Base-by-base conservation (phyloP, 2,113 vertebrate species). In the Varanus komodoensis region DNA sequence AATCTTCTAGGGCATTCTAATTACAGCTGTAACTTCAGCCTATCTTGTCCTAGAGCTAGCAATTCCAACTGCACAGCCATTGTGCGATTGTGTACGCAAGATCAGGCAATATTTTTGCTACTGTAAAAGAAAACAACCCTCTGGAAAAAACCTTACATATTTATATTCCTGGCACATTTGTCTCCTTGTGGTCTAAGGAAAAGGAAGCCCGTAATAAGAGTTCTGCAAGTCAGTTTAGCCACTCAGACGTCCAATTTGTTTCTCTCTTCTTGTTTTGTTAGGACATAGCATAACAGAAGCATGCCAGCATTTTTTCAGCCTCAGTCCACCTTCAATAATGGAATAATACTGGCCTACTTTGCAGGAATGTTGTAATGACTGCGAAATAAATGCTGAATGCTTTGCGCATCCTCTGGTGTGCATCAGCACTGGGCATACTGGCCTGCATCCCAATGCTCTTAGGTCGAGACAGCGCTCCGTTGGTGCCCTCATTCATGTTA, bases 191-290 rank as follows among this genome's bases (percentile, higher is more conserved):
- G 82, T 87, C 88, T 82, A n/a, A 38, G 2, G 23, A 6, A 92
- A 90, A 83, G 82, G 0, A 0, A 74, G 27, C 44, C 82, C 82
- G 91, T 67, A 86, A 93, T 91, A 74, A 61, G 29, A 94, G 84
- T 29, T 7, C 86, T 57, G 21, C 54, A 85, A 87, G 54, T 21
- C 86, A 85, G 67, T 87, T 93, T 75, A 84, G 88, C 81, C 90
- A 29, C 88, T 54, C 34, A 67, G 92, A 88, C 64, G 71, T 79
- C 34, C 50, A 3, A 44, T 89, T 69, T 84, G 14, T 68, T 57
- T 38, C 57, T 87, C 44, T 84, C 25, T 69, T 21, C 61, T 52
- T 85, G 6, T 71, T 71, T 8, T 52, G 68, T 52, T 29, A 85
- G 73, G 44, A 48, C 38, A 27, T 85, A 44, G 29, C 4, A 5